Conservation (phyloP, 1,140 invertebrate genomes). For the Neuroterus valhalla region DNA sequence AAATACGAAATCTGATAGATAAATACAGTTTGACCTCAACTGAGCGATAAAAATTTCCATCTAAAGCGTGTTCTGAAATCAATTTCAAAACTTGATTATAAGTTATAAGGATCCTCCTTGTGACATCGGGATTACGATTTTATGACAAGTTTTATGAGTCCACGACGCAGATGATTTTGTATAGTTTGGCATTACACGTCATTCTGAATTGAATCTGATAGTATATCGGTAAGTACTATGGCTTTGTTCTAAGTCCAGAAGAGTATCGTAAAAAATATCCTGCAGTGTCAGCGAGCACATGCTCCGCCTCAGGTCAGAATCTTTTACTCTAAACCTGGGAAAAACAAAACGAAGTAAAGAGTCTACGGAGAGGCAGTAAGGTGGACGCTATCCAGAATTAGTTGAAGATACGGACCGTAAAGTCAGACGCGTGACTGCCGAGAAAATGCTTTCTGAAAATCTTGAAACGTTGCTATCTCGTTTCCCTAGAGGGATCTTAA, state of each 20-base stretch:
- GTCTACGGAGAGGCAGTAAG: background rate
- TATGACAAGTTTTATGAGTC: no score
- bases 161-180: no score
- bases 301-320: background rate
- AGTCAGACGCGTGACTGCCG: conserved; percentile 1
- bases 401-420: background rate
- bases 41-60: no score
- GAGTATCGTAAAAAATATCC: background rate
- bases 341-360: background rate
- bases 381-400: background rate
- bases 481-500: background rate
- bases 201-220: background rate
- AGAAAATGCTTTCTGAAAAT: conserved; percentile 22
- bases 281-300: background rate
- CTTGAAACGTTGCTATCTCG: conserved; percentile 21
- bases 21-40: no score
- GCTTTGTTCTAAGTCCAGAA: background rate
- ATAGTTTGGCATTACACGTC: no score
- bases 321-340: background rate
- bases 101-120: no score
- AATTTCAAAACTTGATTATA: no score
- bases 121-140: no score
- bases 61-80: no score
- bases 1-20: no score
- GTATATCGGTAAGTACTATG: background rate